Conservation (phyloP, 1,140 invertebrate species). For the Galendromus occidentalis region DNA sequence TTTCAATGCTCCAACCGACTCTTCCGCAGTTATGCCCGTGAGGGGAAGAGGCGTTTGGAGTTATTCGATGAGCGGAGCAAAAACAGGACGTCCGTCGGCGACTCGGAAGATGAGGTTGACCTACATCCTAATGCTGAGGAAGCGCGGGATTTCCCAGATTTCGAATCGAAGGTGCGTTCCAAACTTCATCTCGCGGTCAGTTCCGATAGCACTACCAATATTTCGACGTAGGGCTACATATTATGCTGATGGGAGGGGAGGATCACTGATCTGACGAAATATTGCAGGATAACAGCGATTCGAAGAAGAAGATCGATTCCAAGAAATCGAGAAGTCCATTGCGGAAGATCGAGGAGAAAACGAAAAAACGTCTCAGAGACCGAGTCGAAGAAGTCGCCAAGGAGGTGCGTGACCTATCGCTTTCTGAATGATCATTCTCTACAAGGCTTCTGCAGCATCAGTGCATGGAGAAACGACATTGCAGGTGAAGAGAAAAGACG, state of each 20-base stretch:
- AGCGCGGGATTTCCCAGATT: neutral
- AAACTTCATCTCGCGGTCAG: neutral
- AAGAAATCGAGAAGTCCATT: neutral
- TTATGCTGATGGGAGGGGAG: too few species aligned
- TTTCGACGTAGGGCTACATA: too few species aligned
- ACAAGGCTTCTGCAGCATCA: too few species aligned
- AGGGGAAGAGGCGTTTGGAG: neutral
- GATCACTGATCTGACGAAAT: too few species aligned
- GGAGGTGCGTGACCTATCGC: neutral
- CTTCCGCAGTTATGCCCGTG: neutral
- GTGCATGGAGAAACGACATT: too few species aligned
- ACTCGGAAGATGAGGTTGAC: neutral
- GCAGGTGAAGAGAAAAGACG: too few species aligned
- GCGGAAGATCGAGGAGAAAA: neutral
- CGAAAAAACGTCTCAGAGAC: neutral
- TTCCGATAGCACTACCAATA: too few species aligned
- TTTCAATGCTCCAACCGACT: neutral
- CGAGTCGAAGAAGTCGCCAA: neutral
- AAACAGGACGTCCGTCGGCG: neutral
- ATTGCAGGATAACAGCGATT: neutral
- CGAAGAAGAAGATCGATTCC: neutral
- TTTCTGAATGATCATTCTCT: too few species aligned
- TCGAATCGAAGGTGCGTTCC: neutral
- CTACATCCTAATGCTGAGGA: neutral
- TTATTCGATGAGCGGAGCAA: conserved; percentile 1